Evolutionary conservation across 2,113 vertebrate species (phyloP).

Genomic region (Amblyornis subalaris): DNA sequence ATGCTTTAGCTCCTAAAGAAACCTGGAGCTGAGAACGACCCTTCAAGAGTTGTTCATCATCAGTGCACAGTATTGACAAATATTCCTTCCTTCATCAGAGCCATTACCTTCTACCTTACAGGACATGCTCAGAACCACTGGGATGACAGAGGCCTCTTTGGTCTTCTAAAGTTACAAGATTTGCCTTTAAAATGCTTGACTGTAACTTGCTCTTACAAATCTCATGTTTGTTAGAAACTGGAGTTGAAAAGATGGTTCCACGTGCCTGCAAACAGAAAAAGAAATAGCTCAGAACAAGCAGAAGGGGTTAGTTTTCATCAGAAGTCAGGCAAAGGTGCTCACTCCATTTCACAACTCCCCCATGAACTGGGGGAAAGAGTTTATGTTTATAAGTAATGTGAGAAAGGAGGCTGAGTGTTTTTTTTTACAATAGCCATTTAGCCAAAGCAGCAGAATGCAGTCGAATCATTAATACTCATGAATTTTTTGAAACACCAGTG

Average conservation of each 20-base stretch:
- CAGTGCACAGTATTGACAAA: not conserved
- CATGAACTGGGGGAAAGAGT: not conserved
- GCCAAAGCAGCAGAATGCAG: constrained; percentile 20
- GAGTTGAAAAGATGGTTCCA: not conserved
- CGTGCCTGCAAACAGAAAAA: not conserved
- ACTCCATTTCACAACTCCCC: not conserved
- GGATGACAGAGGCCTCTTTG: not conserved
- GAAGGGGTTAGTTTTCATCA: not conserved
- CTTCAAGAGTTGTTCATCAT: not conserved
- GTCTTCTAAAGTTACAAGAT: not conserved
- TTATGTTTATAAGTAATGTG: constrained; percentile 34
- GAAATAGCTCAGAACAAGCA: not conserved
- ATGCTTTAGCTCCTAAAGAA: not conserved
- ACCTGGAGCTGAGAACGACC: not conserved
- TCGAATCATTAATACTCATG: constrained; percentile 13
- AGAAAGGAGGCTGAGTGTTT: constrained; percentile 43
- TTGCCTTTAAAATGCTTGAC: not conserved
- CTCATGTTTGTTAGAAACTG: not conserved
- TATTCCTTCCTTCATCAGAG: not conserved
- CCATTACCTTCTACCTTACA: not conserved
- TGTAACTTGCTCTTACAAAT: not conserved
- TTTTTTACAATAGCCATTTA: constrained; percentile 43
- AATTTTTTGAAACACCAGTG: constrained; percentile 30
- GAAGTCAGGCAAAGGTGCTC: not conserved
- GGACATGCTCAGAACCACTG: not conserved